Conservation (phyloP, 2,888 invertebrate genomes). For the Athrips mouffetella region DNA sequence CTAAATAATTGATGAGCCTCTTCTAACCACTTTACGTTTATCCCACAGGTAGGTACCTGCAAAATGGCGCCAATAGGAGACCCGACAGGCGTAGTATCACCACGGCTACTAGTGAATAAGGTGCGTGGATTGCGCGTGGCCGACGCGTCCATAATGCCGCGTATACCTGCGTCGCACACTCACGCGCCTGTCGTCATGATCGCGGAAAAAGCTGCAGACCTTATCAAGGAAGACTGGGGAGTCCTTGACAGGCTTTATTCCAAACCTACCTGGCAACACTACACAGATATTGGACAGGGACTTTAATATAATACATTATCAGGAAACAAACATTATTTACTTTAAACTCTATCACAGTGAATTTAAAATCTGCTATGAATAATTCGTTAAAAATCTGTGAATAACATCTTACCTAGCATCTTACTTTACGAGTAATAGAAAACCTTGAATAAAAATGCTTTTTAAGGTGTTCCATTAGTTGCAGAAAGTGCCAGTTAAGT, state of each 20-base stretch:
- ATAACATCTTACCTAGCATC: too few relatives aligned
- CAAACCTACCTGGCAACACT: background rate
- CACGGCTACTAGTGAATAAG: conserved; percentile 67
- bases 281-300: background rate
- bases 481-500: too few relatives aligned
- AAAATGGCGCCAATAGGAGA: conserved; percentile 84
- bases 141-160: conserved; percentile 76
- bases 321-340: too few relatives aligned
- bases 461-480: too few relatives aligned
- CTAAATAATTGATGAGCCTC: too few relatives aligned
- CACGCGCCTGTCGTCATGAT: conserved; percentile 77
- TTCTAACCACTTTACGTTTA: too few relatives aligned
- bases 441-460: too few relatives aligned
- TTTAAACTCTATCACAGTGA: too few relatives aligned
- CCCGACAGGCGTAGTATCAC: conserved; percentile 81
- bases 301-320: background rate
- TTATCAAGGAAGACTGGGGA: conserved; percentile 73
- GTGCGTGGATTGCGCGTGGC: conserved; percentile 62
- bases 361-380: too few relatives aligned
- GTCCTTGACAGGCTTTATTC: conserved; percentile 13
- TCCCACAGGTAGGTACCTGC: conserved; percentile 82
- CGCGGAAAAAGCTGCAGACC: conserved; percentile 73
- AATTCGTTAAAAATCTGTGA: too few relatives aligned
- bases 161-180: conserved; percentile 74
- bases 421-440: too few relatives aligned